Conservation (phyloP, 2,113 vertebrate genomes). For the Crotalus viridis region DNA sequence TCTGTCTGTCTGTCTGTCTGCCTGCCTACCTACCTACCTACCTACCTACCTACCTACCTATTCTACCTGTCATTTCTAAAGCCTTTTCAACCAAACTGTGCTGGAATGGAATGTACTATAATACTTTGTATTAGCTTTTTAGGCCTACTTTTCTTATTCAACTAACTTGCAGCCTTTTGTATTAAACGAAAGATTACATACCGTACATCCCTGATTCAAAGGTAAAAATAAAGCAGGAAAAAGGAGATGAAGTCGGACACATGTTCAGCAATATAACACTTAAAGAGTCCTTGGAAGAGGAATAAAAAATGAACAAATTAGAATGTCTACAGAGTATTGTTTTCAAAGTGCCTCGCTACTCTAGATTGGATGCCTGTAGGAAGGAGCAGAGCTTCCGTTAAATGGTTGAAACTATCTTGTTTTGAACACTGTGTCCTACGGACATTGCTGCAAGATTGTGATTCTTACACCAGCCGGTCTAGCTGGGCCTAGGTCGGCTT, state of each 20-base stretch:
- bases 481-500: not conserved
- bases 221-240: not conserved
- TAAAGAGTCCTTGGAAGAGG: not conserved
- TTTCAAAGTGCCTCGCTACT: not conserved
- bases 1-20: no score
- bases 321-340: not conserved
- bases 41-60: no score
- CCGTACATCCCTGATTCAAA: not conserved
- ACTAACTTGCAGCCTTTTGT: not conserved
- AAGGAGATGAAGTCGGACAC: not conserved
- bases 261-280: not conserved
- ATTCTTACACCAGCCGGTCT: not conserved
- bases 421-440: not conserved
- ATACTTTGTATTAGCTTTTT: not conserved
- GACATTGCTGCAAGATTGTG: not conserved
- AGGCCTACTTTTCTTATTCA: not conserved
- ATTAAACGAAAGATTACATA: not conserved
- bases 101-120: not conserved
- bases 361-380: not conserved
- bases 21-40: no score
- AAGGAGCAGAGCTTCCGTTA: not conserved
- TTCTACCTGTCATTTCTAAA: not conserved
- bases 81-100: not conserved
- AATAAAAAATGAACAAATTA: not conserved
- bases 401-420: not conserved